Conservation (phyloP, 2,888 invertebrate genomes). For the Tiliacea aurago region DNA sequence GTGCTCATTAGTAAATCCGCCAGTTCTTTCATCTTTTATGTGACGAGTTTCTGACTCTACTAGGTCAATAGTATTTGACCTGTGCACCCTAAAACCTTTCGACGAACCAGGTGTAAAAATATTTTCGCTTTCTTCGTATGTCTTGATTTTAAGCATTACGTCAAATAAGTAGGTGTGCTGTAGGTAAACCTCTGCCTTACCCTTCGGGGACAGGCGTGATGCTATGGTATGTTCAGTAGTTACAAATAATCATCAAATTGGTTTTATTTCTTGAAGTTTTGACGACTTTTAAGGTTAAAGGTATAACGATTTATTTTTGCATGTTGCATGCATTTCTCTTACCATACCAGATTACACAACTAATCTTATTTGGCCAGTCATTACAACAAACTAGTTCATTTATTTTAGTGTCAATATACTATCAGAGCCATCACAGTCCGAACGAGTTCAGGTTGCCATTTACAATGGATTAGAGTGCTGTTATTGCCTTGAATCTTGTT, state of each 20-base stretch:
- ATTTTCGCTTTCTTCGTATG: neutral
- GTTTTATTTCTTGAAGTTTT: neutral
- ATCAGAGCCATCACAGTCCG: slow-evolving; percentile 31
- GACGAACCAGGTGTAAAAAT: slow-evolving; percentile 8
- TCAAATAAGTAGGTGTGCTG: neutral
- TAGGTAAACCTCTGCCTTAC: no score
- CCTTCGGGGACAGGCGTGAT: neutral
- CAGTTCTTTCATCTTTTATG: slow-evolving; percentile 33
- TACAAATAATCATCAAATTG: neutral
- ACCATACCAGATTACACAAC: no score
- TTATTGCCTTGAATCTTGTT: slow-evolving; percentile 39
- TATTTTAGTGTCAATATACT: slow-evolving; percentile 37
- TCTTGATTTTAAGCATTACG: neutral
- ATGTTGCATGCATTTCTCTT: neutral
- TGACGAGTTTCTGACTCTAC: neutral
- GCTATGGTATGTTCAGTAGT: neutral
- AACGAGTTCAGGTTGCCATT: slow-evolving; percentile 52
- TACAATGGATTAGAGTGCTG: slow-evolving; percentile 41
- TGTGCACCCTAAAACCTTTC: slow-evolving; percentile 9
- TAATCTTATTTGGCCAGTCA: neutral
- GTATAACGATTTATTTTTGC: neutral
- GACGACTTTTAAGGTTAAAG: neutral
- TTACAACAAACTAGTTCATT: slow-evolving; percentile 25
- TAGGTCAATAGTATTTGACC: slow-evolving; percentile 28
- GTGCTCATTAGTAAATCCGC: slow-evolving; percentile 33